Percentiles rank a stretch among this genome's conserved stretches.
phyloP scores from a whole-genome alignment of 2,113 vertebrate species.

The Erythrolamprus reginae region DNA sequence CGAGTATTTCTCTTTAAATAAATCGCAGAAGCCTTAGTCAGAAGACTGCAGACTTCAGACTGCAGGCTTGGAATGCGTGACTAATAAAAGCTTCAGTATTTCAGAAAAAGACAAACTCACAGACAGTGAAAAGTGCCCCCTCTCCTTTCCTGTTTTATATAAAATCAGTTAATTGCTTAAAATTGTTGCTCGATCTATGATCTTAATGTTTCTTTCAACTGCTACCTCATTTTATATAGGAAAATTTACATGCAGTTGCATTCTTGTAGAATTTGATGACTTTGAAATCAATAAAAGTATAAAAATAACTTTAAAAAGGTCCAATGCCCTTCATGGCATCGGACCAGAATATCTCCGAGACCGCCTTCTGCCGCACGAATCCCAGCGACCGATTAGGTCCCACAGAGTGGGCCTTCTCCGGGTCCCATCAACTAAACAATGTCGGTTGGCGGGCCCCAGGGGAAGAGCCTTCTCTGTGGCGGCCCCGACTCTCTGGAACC shows the following conservation, averaged over 20 bases:
- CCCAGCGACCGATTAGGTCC: too few species aligned
- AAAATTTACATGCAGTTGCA: slow-evolving; percentile 21
- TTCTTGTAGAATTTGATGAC: slow-evolving; percentile 23
- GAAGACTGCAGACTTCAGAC: slow-evolving; percentile 66
- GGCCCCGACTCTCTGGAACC: too few species aligned
- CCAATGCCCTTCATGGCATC: too few species aligned
- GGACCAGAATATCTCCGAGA: too few species aligned
- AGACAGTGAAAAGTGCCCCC: slow-evolving; percentile 14
- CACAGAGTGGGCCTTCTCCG: too few species aligned
- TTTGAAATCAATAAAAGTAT: slow-evolving; percentile 26
- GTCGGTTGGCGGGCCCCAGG: too few species aligned
- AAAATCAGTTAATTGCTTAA: background rate
- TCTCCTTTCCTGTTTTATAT: slow-evolving; percentile 13
- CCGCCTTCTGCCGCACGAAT: too few species aligned
- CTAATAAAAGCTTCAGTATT: slow-evolving; percentile 66
- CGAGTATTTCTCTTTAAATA: slow-evolving; percentile 75
- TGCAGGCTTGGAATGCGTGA: slow-evolving; percentile 69
- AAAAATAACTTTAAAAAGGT: slow-evolving; percentile 41
- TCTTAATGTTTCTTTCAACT: accelerated
- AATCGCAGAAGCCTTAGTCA: slow-evolving; percentile 73
- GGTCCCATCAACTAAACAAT: too few species aligned
- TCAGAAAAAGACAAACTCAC: slow-evolving; percentile 58
- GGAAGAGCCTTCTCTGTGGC: too few species aligned
- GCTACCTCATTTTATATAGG: accelerated
- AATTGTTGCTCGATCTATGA: background rate